A percentile compares a stretch with the other conserved stretches of the same genome.
These are phyloP conservation scores for Lepidocolaptes lacrymiger DNA, from an alignment of 2,797 vertebrate species.

Conservation along the genomic window DNA sequence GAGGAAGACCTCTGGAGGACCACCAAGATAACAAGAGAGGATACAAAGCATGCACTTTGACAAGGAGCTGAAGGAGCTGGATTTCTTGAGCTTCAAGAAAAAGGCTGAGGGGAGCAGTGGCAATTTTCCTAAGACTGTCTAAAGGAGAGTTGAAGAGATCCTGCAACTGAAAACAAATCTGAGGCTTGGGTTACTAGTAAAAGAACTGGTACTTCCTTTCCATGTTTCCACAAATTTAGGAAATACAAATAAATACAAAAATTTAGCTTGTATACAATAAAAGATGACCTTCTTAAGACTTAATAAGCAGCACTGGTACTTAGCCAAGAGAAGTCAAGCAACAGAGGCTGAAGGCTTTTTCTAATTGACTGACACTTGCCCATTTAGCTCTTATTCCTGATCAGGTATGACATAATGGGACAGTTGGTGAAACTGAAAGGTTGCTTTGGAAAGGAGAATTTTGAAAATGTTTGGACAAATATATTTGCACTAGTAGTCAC, in stretches of 20 bases:
- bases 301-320: background rate
- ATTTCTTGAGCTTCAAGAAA: background rate
- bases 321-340: background rate
- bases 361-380: background rate
- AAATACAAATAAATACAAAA: background rate
- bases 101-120: background rate
- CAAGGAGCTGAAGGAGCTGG: background rate
- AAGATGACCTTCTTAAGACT: background rate
- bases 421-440: background rate
- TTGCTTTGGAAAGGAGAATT: background rate
- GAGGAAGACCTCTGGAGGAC: background rate
- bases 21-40: background rate
- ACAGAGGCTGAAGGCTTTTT: background rate
- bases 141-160: background rate
- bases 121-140: background rate
- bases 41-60: background rate
- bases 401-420: background rate
- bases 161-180: background rate
- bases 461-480: background rate
- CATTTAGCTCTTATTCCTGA: background rate
- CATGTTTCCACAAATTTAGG: background rate
- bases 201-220: background rate
- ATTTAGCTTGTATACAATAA: background rate
- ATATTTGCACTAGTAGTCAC: background rate
- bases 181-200: background rate